These are phyloP conservation scores for Psittacula cyanocephala DNA, from an alignment of 2,113 vertebrate genomes.

Conservation along the genomic window DNA sequence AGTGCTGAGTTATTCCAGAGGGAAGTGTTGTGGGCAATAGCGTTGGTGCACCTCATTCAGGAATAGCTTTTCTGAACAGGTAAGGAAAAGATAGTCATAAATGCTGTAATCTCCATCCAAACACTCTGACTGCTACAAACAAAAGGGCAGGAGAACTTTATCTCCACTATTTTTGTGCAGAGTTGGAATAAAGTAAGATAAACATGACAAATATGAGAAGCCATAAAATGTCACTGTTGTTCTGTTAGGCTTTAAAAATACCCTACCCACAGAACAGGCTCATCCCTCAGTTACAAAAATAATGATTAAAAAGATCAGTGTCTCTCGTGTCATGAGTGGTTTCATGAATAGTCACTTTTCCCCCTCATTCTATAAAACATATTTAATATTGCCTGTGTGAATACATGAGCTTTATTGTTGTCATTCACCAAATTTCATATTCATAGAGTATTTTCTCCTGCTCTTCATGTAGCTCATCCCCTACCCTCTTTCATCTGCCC, in stretches of 20 bases:
- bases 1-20: not conserved
- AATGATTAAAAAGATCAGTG: not conserved
- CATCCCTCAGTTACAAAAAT: not conserved
- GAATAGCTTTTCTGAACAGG: not conserved
- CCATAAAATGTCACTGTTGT: not conserved
- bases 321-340: not conserved
- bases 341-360: not conserved
- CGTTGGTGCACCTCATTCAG: not conserved
- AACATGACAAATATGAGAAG: not conserved
- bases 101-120: not conserved
- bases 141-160: not conserved
- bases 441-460: not conserved
- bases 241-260: not conserved
- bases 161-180: not conserved
- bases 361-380: not conserved
- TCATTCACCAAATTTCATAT: not conserved
- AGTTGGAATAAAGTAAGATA: not conserved
- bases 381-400: not conserved
- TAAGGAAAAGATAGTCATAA: not conserved
- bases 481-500: not conserved
- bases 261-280: not conserved
- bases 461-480: not conserved
- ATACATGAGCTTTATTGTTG: not conserved
- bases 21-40: not conserved
- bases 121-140: not conserved